A percentile compares a stretch with the other conserved stretches of the same genome.
Evolutionary conservation across 2,888 invertebrate species (phyloP).

Genomic region (Drosophila tanythrix): DNA sequence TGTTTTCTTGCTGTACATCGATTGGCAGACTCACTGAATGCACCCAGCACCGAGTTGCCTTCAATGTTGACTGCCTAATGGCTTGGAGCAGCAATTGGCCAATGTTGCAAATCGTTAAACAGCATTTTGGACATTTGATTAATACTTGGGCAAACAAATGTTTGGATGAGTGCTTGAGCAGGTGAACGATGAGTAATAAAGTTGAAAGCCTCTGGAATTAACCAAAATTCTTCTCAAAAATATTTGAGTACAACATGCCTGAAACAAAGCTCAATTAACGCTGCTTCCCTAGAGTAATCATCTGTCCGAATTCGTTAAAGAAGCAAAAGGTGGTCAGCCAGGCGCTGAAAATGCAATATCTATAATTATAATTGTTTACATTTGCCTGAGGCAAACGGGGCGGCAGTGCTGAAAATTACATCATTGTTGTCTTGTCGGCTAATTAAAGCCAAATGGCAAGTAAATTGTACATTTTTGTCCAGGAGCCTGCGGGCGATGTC

Average conservation of each 20-base stretch:
- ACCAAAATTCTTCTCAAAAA: background rate
- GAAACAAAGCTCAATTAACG: background rate
- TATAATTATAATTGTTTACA: conserved; percentile 29
- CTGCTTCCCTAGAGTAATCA: background rate
- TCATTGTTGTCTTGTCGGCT: conserved; percentile 68
- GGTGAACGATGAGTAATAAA: background rate
- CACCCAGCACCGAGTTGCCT: background rate
- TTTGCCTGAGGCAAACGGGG: conserved; percentile 26
- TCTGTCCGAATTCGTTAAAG: background rate
- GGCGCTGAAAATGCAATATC: conserved; percentile 47
- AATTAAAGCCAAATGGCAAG: conserved; percentile 69
- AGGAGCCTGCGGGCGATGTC: conserved; percentile 1
- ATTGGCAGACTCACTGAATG: conserved; percentile 26
- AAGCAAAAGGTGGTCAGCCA: conserved; percentile 5
- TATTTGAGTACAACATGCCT: background rate
- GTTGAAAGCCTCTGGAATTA: background rate
- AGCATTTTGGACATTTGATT: conserved; percentile 12
- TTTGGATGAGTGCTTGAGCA: background rate
- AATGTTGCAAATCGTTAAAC: conserved; percentile 10
- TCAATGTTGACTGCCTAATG: conserved; percentile 25
- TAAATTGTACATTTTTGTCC: conserved; percentile 37
- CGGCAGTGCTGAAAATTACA: conserved; percentile 50
- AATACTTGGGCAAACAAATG: background rate
- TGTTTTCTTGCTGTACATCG: background rate
- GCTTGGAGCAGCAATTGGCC: conserved; percentile 4